Evolutionary conservation across 2,113 vertebrate species (phyloP), one percentile per base, ranked within the genome.

Genomic region (Orthonyx spaldingii): DNA sequence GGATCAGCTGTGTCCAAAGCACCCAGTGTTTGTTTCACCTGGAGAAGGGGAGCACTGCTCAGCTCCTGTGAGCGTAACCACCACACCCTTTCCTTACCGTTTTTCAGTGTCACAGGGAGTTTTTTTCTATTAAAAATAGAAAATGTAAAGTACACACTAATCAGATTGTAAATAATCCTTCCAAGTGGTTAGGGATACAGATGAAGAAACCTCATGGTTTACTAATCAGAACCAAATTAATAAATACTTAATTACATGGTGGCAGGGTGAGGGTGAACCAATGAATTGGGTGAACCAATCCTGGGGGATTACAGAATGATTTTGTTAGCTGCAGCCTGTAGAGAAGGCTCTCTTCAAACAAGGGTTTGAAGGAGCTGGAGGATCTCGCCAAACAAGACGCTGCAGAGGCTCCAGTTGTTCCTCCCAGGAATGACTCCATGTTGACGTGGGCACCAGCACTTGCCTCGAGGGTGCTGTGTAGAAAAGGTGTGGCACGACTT

Each of bases 61-160:
- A 0, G 16, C 8, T 17, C 9, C 42, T 3, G 11, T 2, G 16
- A 10, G 2, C 0, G 0, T 1, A 8, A 30, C 35, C 53, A 9
- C 7, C 2, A 2, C 1, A 4, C 8, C 55, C 41, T 19, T 15
- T 19, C 50, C 30, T 20, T 9, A 19, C 42, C 27, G 2, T 0
- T 11, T 24, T 28, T 7, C 47, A 47, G 3, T 1, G 9, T 12
- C 23, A 39, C 27, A 2, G 27, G 7, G n/a, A 52, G 15, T 2
- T 33, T 15, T 77, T 82, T 56, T 26, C 22, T 47, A 0, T 61
- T 33, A 22, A 55, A 77, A 44, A 22, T 3, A 47, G 35, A 13
- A 55, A 64, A 50, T 7, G 13, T 27, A 13, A 68, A 74, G 32
- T 6, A 52, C 55, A 41, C 37, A 7, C 17, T 52, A 42, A 39